Base-by-base conservation (phyloP, 2,797 vertebrate species). In the Eutrigla gurnardus region DNA sequence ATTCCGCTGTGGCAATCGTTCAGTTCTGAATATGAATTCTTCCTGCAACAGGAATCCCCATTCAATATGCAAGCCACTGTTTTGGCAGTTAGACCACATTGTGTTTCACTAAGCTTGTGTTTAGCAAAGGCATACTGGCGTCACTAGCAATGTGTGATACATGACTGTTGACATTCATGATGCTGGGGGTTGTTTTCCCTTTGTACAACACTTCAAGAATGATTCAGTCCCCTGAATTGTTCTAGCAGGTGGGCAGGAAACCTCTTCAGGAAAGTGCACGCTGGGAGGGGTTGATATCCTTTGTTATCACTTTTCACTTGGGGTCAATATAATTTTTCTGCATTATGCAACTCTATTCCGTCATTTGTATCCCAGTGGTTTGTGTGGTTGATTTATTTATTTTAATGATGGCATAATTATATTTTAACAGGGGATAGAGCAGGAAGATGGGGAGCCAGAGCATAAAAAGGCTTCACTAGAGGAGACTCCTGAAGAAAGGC, bases 241-340 rank as follows among this genome's bases (percentile, higher is more conserved):
- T 94, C 82, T 81, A 85, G 88, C 91, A 93, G 90, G 86, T 93
- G 91, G 78, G 88, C 91, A 92, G 94, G 95, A 95, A 95, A 82
- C 77, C 75, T 91, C 88, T 91, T 89, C 88, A 94, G 93, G 93
- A 95, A 94, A 94, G 83, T 84, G 65, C 45, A 37, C 43, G 52
- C 59, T 64, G 82, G 92, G 89, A 89, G 89, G 84, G 67, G 78
- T 79, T 88, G 49, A 55, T 85, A 49, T 79, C 75, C 72, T 91
- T 90, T 93, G 87, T 92, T 83, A 71, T 37, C 67, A 43, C 37
- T 40, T 88, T 61, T 84, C 52, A 73, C 78, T 80, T 50, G 39
- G 60, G 65, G 53, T 79, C 61, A 71, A 13, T 52, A 60, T 47
- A 36, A 73, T 70, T 64, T 45, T 32, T 33, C 5, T 3, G 42